Evolutionary conservation across 2,113 vertebrate genomes (phyloP), one percentile per base, ranked within the genome.

Genomic region (Stomatorhinus ivindoensis): DNA sequence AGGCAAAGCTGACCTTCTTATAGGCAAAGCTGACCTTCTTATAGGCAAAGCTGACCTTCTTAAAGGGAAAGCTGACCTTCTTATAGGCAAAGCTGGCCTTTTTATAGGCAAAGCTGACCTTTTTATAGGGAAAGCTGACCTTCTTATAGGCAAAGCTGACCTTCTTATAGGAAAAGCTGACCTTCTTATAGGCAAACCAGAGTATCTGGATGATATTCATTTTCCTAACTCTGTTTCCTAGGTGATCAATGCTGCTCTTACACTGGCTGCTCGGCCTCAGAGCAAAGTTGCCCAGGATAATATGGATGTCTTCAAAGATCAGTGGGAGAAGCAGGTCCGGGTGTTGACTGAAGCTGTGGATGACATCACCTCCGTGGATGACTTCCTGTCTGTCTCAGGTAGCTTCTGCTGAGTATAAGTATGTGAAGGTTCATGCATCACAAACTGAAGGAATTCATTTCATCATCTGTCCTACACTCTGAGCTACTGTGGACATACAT

Each of bases 251-350:
- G 98, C 98, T 5, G 98, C 98, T 0, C 97, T 99, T 61, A 99
- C 98, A 0, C 88, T 99, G 95, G 98, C 98, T 2, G 98, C 98
- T 39, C 96, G 98, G 55, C 98, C 98, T 24, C 97, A 98, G 92
- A 99, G 98, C 95, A 99, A 99, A 94, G 98, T 99, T 27, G 98
- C 98, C 58, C 98, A 99, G 93, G 98, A 99, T 94, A 99, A 99
- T 94, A 99, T 99, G 98, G 98, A 99, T 0, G 98, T 99, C 85
- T 99, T 99, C 90, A 99, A 99, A 93, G 98, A 99, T 90, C 98
- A 99, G 91, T 99, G 98, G 98, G 98, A 99, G 95, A 99, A 99
- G 88, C 98, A 99, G 94, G 98, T 99, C 31, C 96, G 98, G 89
- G 98, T 99, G 87, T 96, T 99, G 89, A 99, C 98, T 0, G 98